Evolutionary conservation across 1,140 invertebrate species (phyloP).

Genomic region (Danaus melanippus): DNA sequence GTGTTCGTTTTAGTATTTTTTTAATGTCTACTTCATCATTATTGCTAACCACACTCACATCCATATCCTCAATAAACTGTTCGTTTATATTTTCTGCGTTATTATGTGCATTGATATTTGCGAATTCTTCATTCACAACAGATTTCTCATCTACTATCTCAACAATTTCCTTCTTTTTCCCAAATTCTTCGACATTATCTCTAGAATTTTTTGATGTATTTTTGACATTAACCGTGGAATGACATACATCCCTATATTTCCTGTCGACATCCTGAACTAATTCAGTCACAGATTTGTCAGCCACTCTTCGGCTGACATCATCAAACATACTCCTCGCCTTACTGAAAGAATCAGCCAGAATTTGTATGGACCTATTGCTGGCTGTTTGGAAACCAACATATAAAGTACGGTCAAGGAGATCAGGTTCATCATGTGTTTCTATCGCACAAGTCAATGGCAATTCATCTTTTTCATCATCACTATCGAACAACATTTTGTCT

Average conservation of each 20-base stretch:
- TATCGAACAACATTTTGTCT: conserved; percentile 55
- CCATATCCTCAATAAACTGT: no score
- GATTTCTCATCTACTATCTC: no score
- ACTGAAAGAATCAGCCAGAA: conserved; percentile 41
- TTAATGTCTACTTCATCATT: no score
- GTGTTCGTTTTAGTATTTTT: no score
- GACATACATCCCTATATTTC: background rate
- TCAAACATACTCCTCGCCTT: conserved; percentile 55
- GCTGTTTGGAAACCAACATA: conserved; percentile 64
- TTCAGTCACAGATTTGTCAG: conserved; percentile 28
- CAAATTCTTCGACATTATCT: no score
- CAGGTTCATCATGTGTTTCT: conserved; percentile 34
- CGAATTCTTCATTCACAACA: no score
- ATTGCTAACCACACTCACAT: no score
- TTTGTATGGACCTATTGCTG: conserved; percentile 57
- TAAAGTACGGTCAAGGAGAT: conserved; percentile 46
- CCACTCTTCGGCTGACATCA: conserved; percentile 17
- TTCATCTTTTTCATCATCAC: conserved; percentile 55
- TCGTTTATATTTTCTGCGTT: no score
- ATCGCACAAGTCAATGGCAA: conserved; percentile 52
- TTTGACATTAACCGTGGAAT: background rate
- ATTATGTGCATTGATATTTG: no score
- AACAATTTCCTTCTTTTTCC: no score
- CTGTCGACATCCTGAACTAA: conserved; percentile 38
- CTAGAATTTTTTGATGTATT: background rate